Evolutionary conservation across 2,797 vertebrate genomes (phyloP), one percentile per base, ranked within the genome.

Genomic region (Limosa lapponica): DNA sequence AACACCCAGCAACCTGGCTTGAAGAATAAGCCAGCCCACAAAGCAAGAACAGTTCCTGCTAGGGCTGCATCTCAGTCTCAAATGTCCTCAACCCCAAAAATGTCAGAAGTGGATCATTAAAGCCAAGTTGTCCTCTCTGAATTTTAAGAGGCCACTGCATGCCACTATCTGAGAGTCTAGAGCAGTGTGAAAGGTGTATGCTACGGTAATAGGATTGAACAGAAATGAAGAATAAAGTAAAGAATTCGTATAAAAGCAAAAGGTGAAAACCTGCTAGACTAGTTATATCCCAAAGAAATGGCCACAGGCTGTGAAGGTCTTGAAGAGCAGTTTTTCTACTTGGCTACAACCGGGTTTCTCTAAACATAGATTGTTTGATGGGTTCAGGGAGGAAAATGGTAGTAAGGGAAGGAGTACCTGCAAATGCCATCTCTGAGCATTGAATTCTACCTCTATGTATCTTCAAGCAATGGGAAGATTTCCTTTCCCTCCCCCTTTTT

Each of bases 21-120:
- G 59, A 70, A 89, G 78, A 91, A 84, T 51, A 80, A 89, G 32
- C 27, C 22, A 73, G 28, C 52, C 41, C 59, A 28, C 78, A 91
- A 75, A 80, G 51, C 25, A 74, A 70, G 87, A 81, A 55, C 30
- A 46, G 43, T 69, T 91, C 69, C 75, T 74, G 41, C 43, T 84
- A 18, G 0, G 16, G 46, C 32, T 89, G 18, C 16, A 22, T 57
- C 46, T 79, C 46, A 41, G 52, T 30, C 43, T 70, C 36, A 90
- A 52, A 88, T 41, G 24, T 41, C 32, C 28, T 64, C 36, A 65
- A 54, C 5, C 7, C 37, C 59, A 19, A n/a, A 73, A 57, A 28
- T 39, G 17, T 57, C 32, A 93, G 32, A 70, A 90, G 4, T 4
- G 3, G n/a, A 64, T 54, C 69, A 41, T 55, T 91, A 24, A 77